Evolutionary conservation across 2,888 invertebrate genomes (phyloP), one percentile per base, ranked within the genome.

Genomic region (Leptopilina syphax): DNA sequence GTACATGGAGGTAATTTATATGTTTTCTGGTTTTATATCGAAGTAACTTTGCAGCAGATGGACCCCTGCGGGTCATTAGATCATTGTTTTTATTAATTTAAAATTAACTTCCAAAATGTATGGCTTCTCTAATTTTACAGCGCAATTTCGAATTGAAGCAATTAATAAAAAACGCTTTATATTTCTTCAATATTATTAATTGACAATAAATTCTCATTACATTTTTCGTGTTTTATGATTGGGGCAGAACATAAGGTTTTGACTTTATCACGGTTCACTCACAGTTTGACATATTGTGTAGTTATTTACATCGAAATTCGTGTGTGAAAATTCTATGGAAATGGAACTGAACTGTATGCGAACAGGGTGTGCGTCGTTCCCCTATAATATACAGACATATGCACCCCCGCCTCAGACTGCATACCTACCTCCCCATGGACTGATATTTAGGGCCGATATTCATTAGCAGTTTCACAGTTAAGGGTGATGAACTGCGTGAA

Each of bases 381-480:
- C 85, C 86, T 83, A 79, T 90, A 89, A 91, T 90, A 87, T 89
- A 88, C 86, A 86, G 89, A 88, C 90, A 89, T 91, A 90, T 91
- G 91, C 89, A 85, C 87, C 82, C 79, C 73, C 54, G 27, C 80
- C 81, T 70, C 77, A 73, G 73, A 80, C 81, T 79, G 76, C 73
- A 80, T 78, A 78, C 80, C 84, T 78, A 77, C 80, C 84, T 91
- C 91, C 91, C 91, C 86, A 85, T 80, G 90, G 91, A 88, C 90
- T 88, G 90, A 91, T 91, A 90, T 91, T 91, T 91, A 91, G 91
- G 91, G 89, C 90, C 89, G 90, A 91, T 92, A 92, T 92, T 92
- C 92, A 92, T 92, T 92, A 92, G 90, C 91, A 90, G 88, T 86
- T 89, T 89, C 89, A 85, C 89, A 82, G 83, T 68, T 82, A 65